Percentiles rank a stretch among this genome's conserved stretches.
Conservation (phyloP, 1,140 invertebrate genomes). For the Zaprionus camerounensis region DNA sequence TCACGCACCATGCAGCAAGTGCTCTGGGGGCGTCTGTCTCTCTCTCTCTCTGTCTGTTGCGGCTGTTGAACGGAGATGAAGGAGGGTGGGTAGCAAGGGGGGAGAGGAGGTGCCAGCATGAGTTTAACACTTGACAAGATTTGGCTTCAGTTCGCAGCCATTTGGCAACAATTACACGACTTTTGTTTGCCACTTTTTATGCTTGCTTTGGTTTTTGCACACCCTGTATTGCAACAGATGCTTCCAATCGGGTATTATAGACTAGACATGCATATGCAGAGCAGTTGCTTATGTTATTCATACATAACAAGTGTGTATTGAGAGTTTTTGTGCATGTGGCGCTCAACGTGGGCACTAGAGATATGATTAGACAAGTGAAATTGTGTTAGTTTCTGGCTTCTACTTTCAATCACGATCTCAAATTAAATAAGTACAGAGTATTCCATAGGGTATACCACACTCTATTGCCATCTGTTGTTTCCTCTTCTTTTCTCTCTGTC, state of each 20-base stretch:
- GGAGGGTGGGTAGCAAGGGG: too few relatives aligned
- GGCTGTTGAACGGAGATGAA: not conserved
- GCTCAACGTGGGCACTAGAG: not conserved
- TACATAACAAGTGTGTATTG: too few relatives aligned
- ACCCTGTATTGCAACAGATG: constrained; percentile 6
- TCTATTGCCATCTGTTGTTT: not conserved
- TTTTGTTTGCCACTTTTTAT: constrained; percentile 50
- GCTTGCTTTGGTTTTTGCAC: constrained; percentile 8
- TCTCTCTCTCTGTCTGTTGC: not conserved
- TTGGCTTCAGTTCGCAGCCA: constrained; percentile 47
- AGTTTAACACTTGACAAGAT: constrained; percentile 40
- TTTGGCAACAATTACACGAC: constrained; percentile 67
- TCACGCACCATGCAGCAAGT: constrained; percentile 19
- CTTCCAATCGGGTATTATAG: not conserved
- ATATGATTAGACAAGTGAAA: not conserved
- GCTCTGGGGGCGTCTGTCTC: not conserved
- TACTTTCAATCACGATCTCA: too few relatives aligned
- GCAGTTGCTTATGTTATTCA: not conserved
- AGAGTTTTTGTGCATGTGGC: not conserved
- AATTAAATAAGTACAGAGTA: constrained; percentile 7
- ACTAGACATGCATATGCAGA: not conserved
- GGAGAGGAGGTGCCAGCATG: not conserved
- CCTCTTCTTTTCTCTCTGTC: not conserved
- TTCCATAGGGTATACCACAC: too few relatives aligned
- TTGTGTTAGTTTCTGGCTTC: too few relatives aligned